Evolutionary conservation across 2,888 invertebrate species (phyloP), one percentile per base, ranked within the genome.

Genomic region (Neoitamus cyanurus): DNA sequence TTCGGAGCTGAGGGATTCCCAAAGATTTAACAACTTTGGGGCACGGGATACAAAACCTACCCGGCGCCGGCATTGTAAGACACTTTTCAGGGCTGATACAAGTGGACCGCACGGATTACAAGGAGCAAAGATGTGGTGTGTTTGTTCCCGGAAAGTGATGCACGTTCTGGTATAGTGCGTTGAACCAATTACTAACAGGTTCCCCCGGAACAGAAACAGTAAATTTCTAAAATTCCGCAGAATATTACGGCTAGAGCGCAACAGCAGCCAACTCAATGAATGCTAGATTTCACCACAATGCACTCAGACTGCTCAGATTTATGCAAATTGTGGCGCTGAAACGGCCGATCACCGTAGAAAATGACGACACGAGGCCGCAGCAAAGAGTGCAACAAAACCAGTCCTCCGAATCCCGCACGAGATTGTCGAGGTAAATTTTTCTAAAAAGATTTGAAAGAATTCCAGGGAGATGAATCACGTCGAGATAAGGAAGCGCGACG

Each of bases 361-460:
- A 58, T 58, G 58, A 58, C 58, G 58, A 58, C 58, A 58, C 58
- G 3, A 15, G 58, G 58, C 58, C 58, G 11, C 58, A 25, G 42
- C 42, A 58, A 58, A 58, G 58, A 58, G 58, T 58, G 58, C 58
- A 58, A 58, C 58, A 58, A 58, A 58, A 58, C 58, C 58, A 58
- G 58, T 58, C 58, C 9, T 58, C 20, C 9, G 58, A 58, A 58
- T 25, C 25, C 58, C 58, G 20, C 6, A 20, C 20, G 15, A 15
- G 58, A 20, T 15, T 58, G 48, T 25, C 15, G 58, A 58, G 58
- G 58, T 58, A 20, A 20, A 46, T 58, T 58, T 20, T 58, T 58
- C 11, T 15, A 25, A 58, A 58, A 58, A 58, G 58, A 58, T 58
- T 58, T 58, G 4, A 25, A 20, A 58, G 42, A 58, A 58, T 58